A percentile compares a stretch with the other conserved stretches of the same genome.
These are phyloP conservation scores for Augiades crinisus DNA, from an alignment of 2,888 invertebrate genomes.

Conservation along the genomic window DNA sequence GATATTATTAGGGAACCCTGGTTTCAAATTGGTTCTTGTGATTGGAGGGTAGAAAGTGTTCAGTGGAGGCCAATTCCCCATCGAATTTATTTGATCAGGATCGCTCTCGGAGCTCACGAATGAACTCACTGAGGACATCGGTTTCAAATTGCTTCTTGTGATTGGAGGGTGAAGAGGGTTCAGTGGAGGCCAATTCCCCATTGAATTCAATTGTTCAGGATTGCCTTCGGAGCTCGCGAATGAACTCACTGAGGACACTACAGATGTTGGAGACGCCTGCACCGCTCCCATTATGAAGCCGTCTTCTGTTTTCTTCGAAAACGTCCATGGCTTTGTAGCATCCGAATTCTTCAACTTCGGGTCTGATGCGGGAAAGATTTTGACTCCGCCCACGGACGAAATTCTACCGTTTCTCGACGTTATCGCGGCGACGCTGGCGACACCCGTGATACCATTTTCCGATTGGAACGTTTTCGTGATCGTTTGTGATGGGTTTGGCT, in stretches of 20 bases:
- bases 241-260: constrained; percentile 44
- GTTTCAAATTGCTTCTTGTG: constrained; percentile 29
- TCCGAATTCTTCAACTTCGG: constrained; percentile 32
- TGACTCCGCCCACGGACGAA: constrained; percentile 51
- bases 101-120: constrained; percentile 28
- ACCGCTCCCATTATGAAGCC: constrained; percentile 45
- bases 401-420: constrained; percentile 55
- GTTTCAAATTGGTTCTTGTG: constrained; percentile 29
- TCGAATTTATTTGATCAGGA: constrained; percentile 35
- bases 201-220: constrained; percentile 35
- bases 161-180: constrained; percentile 34
- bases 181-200: constrained; percentile 34
- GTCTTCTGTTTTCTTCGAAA: constrained; percentile 30
- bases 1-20: constrained; percentile 41
- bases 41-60: constrained; percentile 34
- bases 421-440: constrained; percentile 52
- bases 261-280: constrained; percentile 51
- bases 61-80: constrained; percentile 34
- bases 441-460: constrained; percentile 41
- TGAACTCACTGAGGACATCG: constrained; percentile 44
- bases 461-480: constrained; percentile 9
- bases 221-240: constrained; percentile 28
- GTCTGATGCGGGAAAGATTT: constrained; percentile 44
- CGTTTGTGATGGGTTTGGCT: too few species aligned
- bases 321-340: constrained; percentile 26